Evolutionary conservation across 1,140 invertebrate species (phyloP).

Genomic region (Lucilia cuprina): DNA sequence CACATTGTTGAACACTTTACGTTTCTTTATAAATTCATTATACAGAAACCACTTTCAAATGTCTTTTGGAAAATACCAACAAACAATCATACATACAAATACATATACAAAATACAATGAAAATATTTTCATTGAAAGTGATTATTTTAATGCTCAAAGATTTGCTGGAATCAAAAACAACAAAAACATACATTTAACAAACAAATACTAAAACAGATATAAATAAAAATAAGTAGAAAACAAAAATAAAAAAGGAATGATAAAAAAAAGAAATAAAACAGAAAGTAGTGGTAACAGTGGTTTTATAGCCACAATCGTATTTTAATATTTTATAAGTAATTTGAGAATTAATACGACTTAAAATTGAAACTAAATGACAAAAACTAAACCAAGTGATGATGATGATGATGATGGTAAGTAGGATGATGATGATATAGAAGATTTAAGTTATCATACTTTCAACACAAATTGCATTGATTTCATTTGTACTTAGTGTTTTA

Average conservation of each 20-base stretch:
- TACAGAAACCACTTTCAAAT: not conserved
- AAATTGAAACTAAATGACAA: not conserved
- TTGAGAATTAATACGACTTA: not conserved
- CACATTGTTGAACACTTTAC: not conserved
- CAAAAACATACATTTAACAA: not conserved
- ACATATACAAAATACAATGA: not conserved
- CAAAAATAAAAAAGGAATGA: not conserved
- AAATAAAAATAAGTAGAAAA: not conserved
- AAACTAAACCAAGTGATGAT: not conserved
- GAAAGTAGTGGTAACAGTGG: not conserved
- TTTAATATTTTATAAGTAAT: not conserved
- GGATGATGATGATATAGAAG: not conserved
- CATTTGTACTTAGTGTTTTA: not conserved
- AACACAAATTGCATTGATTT: conserved; percentile 15
- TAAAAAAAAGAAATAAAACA: not conserved
- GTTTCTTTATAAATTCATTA: not conserved
- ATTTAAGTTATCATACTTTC: not conserved
- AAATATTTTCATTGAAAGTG: not conserved
- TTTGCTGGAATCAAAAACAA: not conserved
- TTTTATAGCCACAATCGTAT: conserved; percentile 4
- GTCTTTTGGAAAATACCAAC: not conserved
- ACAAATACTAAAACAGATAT: too few relatives aligned
- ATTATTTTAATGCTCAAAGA: not conserved
- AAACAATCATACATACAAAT: too few relatives aligned
- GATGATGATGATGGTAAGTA: not conserved